phyloP scores from a whole-genome alignment of 2,113 vertebrate genomes.

The Panthera leo region DNA sequence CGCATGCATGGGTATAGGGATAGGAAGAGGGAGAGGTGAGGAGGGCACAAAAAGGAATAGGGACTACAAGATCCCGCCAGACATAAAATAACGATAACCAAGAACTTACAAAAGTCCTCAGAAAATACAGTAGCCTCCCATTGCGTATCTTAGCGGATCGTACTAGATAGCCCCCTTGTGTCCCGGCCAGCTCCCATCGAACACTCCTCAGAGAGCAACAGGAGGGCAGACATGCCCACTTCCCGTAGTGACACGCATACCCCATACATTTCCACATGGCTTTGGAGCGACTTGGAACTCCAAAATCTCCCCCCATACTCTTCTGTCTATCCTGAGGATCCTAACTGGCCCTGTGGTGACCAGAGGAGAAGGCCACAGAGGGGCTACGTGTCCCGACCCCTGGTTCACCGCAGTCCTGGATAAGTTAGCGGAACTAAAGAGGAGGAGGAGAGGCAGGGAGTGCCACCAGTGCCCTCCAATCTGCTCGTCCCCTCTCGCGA shows the following conservation, averaged over 20 bases:
- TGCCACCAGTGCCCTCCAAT: too few species aligned
- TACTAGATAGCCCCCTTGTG: rapidly evolving
- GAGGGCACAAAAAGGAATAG: neutral
- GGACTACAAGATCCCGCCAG: neutral
- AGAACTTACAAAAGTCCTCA: neutral
- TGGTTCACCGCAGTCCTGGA: neutral
- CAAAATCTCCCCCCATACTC: neutral
- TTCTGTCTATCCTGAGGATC: neutral
- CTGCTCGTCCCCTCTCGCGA: neutral
- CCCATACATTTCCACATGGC: neutral
- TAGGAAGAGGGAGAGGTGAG: neutral
- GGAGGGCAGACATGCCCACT: neutral
- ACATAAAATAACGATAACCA: neutral
- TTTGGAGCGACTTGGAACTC: neutral
- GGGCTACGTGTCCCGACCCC: neutral
- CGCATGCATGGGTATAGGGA: neutral
- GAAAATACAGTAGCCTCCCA: neutral
- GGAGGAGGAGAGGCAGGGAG: neutral
- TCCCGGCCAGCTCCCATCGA: neutral
- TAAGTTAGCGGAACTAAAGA: neutral
- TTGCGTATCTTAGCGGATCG: neutral
- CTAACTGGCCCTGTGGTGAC: neutral
- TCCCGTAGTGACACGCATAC: rapidly evolving
- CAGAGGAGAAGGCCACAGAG: neutral
- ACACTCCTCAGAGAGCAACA: neutral